Percentiles rank a stretch among this genome's conserved stretches.
Conservation (phyloP, 2,113 vertebrate genomes). For the Chlorodrepanis virens region DNA sequence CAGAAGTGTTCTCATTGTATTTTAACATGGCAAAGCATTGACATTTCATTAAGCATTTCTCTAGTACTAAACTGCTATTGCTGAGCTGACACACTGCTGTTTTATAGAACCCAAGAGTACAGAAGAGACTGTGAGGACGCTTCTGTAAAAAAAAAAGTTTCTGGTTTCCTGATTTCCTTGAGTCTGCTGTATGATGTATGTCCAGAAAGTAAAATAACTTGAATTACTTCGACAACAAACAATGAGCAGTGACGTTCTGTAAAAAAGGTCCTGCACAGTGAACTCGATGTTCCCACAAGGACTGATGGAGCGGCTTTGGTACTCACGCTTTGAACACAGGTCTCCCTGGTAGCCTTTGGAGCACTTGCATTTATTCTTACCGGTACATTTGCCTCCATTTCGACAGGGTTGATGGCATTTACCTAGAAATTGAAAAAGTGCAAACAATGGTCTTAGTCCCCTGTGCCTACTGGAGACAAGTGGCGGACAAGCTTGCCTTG, state of each 20-base stretch:
- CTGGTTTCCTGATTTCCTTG: background rate
- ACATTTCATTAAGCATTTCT: background rate
- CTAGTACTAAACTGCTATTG: background rate
- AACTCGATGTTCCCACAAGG: background rate
- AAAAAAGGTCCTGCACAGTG: background rate
- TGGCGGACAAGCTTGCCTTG: background rate
- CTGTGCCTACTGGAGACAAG: background rate
- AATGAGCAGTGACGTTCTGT: background rate
- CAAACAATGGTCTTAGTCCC: background rate
- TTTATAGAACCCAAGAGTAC: background rate
- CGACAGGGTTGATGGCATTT: conserved; percentile 85
- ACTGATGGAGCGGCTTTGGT: background rate
- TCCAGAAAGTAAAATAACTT: background rate
- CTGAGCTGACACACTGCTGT: background rate
- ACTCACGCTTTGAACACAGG: conserved; percentile 87
- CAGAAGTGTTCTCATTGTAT: background rate
- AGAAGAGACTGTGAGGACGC: background rate
- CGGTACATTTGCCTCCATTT: conserved; percentile 89
- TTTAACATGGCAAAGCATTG: background rate
- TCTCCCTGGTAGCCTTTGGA: conserved; percentile 89
- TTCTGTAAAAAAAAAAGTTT: background rate
- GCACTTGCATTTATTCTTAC: conserved; percentile 90
- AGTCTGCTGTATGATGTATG: background rate
- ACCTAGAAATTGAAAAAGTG: conserved; percentile 66
- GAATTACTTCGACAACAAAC: background rate